Evolutionary conservation across 1,140 invertebrate species (phyloP).

Genomic region (Streblospio benedicti): DNA sequence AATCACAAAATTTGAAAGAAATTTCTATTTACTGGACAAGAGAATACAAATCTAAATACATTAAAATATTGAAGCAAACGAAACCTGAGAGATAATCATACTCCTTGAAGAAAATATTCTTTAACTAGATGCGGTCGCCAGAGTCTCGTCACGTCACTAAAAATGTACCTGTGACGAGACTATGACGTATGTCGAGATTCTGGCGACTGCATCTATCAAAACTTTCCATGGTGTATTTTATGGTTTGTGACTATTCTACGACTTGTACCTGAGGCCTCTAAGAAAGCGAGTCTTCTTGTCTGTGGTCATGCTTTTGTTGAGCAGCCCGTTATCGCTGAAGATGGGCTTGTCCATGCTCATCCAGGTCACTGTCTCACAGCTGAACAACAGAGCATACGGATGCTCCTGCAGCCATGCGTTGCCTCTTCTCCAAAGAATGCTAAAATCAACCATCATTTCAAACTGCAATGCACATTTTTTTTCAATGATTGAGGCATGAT

Average conservation of each 20-base stretch:
- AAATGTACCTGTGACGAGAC: neutral
- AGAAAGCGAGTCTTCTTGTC: slow-evolving; percentile 11
- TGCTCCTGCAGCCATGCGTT: slow-evolving; percentile 12
- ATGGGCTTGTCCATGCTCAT: slow-evolving; percentile 52
- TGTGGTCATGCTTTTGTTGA: slow-evolving; percentile 12
- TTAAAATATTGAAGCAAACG: neutral
- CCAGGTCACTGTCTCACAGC: slow-evolving; percentile 52
- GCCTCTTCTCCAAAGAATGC: slow-evolving; percentile 1
- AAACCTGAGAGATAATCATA: neutral
- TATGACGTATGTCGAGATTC: neutral
- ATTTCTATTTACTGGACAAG: neutral
- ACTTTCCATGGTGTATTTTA: neutral
- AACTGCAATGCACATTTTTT: too few relatives aligned
- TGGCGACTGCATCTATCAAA: neutral
- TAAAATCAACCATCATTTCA: too few relatives aligned
- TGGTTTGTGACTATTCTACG: neutral
- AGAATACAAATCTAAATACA: neutral
- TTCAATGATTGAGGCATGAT: too few relatives aligned
- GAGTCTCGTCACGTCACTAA: too few relatives aligned
- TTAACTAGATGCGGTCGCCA: neutral
- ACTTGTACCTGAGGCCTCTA: slow-evolving; percentile 13
- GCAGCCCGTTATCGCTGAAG: slow-evolving; percentile 6
- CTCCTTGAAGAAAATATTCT: neutral
- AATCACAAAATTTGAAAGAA: neutral
- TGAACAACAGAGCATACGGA: slow-evolving; percentile 5